Evolutionary conservation across 1,140 invertebrate species (phyloP).

Genomic region (Caerostris darwini): DNA sequence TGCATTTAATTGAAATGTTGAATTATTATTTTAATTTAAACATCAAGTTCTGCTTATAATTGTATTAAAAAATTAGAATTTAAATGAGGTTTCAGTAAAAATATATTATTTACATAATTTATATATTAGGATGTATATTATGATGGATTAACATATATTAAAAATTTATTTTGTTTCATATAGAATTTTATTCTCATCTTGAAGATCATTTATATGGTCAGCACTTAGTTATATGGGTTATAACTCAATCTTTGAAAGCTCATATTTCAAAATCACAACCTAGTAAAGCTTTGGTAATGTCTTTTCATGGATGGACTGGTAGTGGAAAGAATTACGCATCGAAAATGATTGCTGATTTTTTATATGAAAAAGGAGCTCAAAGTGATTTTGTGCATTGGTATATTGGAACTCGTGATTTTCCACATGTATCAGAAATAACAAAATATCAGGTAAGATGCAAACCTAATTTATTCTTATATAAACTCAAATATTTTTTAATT

Average conservation of each 20-base stretch:
- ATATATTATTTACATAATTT: neutral
- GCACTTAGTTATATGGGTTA: constrained; percentile 81
- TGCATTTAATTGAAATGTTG: too few species aligned
- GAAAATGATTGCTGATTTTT: constrained; percentile 89
- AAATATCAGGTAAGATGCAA: constrained; percentile 83
- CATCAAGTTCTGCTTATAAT: too few species aligned
- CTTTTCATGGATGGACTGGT: constrained; percentile 89
- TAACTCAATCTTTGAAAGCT: constrained; percentile 80
- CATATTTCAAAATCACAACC: constrained; percentile 81
- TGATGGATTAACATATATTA: neutral
- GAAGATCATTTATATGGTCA: constrained; percentile 82
- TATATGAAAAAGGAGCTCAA: constrained; percentile 88
- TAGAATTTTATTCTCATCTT: constrained; percentile 10
- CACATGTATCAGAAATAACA: constrained; percentile 82
- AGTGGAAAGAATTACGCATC: constrained; percentile 94
- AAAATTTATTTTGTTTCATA: neutral
- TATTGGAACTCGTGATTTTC: constrained; percentile 90
- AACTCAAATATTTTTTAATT: neutral
- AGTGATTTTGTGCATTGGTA: constrained; percentile 92
- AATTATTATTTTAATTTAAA: too few species aligned
- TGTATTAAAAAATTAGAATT: too few species aligned
- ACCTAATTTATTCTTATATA: neutral
- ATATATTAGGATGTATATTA: neutral
- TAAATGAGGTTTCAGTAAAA: neutral
- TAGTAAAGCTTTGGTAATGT: constrained; percentile 82